Base-by-base conservation (phyloP, 1,140 invertebrate species). In the Rhagoletis pomonella region DNA sequence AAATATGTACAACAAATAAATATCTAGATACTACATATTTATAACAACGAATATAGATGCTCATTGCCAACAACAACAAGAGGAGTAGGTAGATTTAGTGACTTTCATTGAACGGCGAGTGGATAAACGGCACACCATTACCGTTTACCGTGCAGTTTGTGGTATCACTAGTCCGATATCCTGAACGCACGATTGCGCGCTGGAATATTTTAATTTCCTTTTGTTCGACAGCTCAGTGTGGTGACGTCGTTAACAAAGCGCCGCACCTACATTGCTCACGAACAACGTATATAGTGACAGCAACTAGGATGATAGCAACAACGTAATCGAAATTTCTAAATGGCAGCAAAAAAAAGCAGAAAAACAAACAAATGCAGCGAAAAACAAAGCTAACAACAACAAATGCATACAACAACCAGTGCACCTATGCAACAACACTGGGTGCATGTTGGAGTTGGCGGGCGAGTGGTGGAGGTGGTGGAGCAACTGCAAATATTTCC, bases 121-220 rank as follows among this genome's bases (percentile, higher is more conserved):
- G 47, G n/a, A 81, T 50, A 81, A 50, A 55, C n/a, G 47, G 12
- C 19, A 10, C 47, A 17, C 47, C 47, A 81, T 50, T 81, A 81
- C 19, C 47, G 47, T 55, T 55, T 58, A 55, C 73, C 17, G 17
- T 81, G 47, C 47, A 81, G 73, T 81, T 81, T 19, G 73, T n/a
- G 73, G 73, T 55, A 55, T 42, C 47, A 29, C 14, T 47, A 55
- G 44, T 81, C 14, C 73, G 73, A 81, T 81, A 81, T 55, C 73
- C 47, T 81, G 29, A 81, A 81, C 73, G 73, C 73, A 81, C 73
- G 73, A 81, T 81, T 81, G 73, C 73, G 85, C 85, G 85, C 62
- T 60, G 85, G 85, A 86, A 86, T 64, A 86, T 86, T 86, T 86
- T 86, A 86, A 86, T 86, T 86, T 86, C 85, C 85, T 86, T 86